Percentiles rank a stretch among this genome's conserved stretches.
phyloP scores from a whole-genome alignment of 2,797 vertebrate genomes.

The Melanotaenia parkinsoni region DNA sequence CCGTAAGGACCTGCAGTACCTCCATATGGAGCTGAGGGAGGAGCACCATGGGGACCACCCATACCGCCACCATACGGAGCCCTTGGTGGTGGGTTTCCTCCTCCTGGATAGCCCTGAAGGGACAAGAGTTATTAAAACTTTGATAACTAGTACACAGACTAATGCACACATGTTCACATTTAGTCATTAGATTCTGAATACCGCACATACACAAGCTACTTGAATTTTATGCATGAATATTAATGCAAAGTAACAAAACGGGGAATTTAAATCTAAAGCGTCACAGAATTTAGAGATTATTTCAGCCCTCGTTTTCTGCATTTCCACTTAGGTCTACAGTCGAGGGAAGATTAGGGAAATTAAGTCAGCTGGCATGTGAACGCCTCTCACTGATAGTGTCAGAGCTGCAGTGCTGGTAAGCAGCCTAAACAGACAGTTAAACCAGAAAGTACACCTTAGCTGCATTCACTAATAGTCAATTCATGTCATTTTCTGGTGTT shows the following conservation, averaged over 20 bases:
- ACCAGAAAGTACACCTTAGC: no score
- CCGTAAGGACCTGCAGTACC: conserved; percentile 56
- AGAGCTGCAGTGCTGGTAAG: no score
- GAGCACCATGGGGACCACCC: conserved; percentile 43
- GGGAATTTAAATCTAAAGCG: neutral
- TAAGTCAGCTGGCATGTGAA: no score
- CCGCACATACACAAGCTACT: neutral
- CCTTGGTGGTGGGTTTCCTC: conserved; percentile 55
- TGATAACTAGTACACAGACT: neutral
- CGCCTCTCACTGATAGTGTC: no score
- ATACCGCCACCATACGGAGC: conserved; percentile 64
- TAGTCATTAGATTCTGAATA: neutral
- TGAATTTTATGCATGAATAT: no score
- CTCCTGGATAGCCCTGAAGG: conserved; percentile 76
- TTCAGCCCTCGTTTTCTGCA: no score
- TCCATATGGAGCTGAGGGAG: conserved; percentile 62
- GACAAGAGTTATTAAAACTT: neutral
- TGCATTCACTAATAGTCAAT: no score
- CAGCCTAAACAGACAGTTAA: no score
- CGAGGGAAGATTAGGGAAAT: no score
- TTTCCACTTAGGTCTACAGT: no score
- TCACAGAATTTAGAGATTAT: neutral
- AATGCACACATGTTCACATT: neutral
- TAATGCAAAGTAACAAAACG: neutral
- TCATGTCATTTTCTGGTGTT: no score